These are phyloP conservation scores for Ectropis grisescens DNA, from an alignment of 1,140 invertebrate genomes.

Conservation along the genomic window DNA sequence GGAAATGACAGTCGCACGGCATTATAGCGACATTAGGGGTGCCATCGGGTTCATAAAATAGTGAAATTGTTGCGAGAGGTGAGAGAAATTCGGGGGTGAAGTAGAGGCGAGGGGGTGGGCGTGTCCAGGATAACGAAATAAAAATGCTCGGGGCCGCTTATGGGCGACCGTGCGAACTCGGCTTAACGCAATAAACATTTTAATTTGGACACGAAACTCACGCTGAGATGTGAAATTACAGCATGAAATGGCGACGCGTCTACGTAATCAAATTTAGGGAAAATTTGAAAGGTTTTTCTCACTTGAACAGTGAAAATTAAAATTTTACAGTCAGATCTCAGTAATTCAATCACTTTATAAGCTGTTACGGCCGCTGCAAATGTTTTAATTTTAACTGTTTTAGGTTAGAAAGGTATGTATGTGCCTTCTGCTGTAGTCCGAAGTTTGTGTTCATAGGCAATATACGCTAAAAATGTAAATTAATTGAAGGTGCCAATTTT, in stretches of 20 bases:
- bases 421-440: too few species aligned
- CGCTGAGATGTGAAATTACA: slow-evolving; percentile 61
- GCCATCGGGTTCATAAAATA: slow-evolving; percentile 35
- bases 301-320: too few species aligned
- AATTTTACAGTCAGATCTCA: too few species aligned
- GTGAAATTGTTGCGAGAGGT: slow-evolving; percentile 33
- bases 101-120: slow-evolving; percentile 31
- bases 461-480: too few species aligned
- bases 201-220: slow-evolving; percentile 67
- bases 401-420: too few species aligned
- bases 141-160: slow-evolving; percentile 43
- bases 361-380: too few species aligned
- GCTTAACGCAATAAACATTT: slow-evolving; percentile 68
- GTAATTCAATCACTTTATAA: too few species aligned
- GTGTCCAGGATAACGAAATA: slow-evolving; percentile 58
- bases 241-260: slow-evolving; percentile 32
- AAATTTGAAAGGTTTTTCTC: too few species aligned
- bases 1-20: slow-evolving; percentile 54
- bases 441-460: too few species aligned
- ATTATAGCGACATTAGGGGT: slow-evolving; percentile 52
- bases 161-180: slow-evolving; percentile 52
- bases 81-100: slow-evolving; percentile 9
- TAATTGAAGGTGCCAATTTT: too few species aligned
- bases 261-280: slow-evolving; percentile 45
- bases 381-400: too few species aligned